A percentile compares a stretch with the other conserved stretches of the same genome.
phyloP scores from a whole-genome alignment of 2,113 vertebrate species.

The Bubo bubo region DNA sequence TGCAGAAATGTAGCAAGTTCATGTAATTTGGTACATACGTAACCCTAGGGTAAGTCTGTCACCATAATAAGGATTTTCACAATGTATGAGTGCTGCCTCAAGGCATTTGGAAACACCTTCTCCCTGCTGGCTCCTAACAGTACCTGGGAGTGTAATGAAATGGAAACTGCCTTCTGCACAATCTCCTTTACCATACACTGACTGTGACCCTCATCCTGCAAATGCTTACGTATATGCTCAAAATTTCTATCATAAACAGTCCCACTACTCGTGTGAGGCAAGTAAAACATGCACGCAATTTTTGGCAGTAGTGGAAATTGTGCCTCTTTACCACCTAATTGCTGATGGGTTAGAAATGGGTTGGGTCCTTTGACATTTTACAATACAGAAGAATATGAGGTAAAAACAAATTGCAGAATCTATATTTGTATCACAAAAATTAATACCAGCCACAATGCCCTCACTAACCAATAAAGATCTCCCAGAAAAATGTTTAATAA shows the following conservation, averaged over 20 bases:
- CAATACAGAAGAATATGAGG: not conserved
- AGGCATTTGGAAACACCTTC: conserved; percentile 27
- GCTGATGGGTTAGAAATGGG: accelerated
- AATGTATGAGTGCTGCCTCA: not conserved
- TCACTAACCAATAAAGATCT: not conserved
- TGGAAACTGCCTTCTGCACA: not conserved
- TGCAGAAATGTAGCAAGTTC: not conserved
- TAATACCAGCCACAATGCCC: not conserved
- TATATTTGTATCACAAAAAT: not conserved
- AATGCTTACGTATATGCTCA: not conserved
- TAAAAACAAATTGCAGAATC: not conserved
- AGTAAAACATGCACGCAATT: accelerated
- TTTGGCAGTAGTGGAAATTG: not conserved
- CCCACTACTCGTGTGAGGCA: not conserved
- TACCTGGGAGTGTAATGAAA: not conserved
- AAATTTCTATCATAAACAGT: not conserved
- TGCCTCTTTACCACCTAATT: not conserved
- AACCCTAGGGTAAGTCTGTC: not conserved
- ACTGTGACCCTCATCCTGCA: not conserved
- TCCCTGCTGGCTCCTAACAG: not conserved
- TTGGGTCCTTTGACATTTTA: not conserved
- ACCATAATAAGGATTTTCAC: not conserved
- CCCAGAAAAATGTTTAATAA: not conserved
- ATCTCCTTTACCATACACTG: not conserved
- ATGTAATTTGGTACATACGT: not conserved